Conservation (phyloP, 2,113 vertebrate species). For the Procavia capensis region DNA sequence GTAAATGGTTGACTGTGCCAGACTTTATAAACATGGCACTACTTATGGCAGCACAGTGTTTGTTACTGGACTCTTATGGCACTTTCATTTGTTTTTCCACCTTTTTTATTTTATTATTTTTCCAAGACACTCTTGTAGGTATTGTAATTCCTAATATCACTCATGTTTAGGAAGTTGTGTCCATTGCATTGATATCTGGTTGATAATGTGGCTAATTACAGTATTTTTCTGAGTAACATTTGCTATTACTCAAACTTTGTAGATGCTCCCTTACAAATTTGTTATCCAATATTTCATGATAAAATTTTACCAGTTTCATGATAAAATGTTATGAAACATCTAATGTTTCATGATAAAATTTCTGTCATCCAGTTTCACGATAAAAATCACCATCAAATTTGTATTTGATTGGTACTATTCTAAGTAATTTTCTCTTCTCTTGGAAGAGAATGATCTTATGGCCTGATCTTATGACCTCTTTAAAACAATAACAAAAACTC, state of each 20-base stretch:
- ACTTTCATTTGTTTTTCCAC: background rate
- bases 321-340: too few relatives aligned
- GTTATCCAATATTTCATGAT: too few relatives aligned
- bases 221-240: background rate
- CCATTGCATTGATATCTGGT: background rate
- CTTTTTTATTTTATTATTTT: background rate
- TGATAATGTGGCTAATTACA: background rate
- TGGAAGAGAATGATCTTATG: too few relatives aligned
- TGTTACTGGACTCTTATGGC: background rate
- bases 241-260: background rate
- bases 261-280: too few relatives aligned
- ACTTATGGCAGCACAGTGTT: background rate
- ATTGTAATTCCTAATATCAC: background rate
- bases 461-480: background rate
- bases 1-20: background rate
- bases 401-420: background rate
- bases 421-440: conserved; percentile 11
- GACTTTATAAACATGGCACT: background rate
- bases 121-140: conserved; percentile 19
- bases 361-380: background rate
- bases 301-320: too few relatives aligned
- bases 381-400: too few relatives aligned
- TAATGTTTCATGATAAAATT: too few relatives aligned
- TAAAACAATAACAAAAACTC: background rate
- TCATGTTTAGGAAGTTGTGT: background rate